Percentiles rank a stretch among this genome's conserved stretches.
These are phyloP conservation scores for Apis dorsata DNA, from an alignment of 1,140 invertebrate genomes.

Conservation along the genomic window DNA sequence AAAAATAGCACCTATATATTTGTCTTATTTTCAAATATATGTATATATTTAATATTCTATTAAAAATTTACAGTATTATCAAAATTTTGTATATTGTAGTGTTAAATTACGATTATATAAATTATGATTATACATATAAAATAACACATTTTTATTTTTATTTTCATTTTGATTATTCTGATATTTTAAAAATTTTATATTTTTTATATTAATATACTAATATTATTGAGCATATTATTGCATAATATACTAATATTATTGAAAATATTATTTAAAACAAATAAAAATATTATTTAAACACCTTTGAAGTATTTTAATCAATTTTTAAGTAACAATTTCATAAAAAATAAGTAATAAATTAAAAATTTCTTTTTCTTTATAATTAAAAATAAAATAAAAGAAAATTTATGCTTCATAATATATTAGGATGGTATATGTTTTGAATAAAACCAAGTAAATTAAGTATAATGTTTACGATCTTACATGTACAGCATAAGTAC, in stretches of 20 bases:
- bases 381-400: no score
- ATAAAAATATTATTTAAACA: slow-evolving; percentile 3
- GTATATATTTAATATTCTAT: slow-evolving; percentile 4
- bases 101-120: slow-evolving; percentile 3
- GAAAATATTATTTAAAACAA: slow-evolving; percentile 14
- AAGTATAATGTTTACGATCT: neutral
- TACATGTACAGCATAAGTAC: slow-evolving; percentile 53
- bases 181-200: slow-evolving; percentile 8
- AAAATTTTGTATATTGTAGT: neutral
- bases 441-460: neutral
- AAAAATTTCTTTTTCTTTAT: neutral
- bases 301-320: slow-evolving; percentile 7
- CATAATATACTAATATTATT: slow-evolving; percentile 22
- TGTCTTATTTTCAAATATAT: slow-evolving; percentile 4
- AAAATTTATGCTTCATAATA: no score
- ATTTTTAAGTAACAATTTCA: slow-evolving; percentile 11
- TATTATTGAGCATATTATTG: slow-evolving; percentile 32
- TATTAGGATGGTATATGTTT: neutral
- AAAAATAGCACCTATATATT: slow-evolving; percentile 30
- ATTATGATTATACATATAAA: neutral
- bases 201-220: slow-evolving; percentile 3
- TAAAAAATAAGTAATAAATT: slow-evolving; percentile 22
- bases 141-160: neutral
- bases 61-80: neutral
- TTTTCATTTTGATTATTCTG: neutral